Base-by-base conservation (phyloP, 2,888 invertebrate species). In the Stenodera caucasica region DNA sequence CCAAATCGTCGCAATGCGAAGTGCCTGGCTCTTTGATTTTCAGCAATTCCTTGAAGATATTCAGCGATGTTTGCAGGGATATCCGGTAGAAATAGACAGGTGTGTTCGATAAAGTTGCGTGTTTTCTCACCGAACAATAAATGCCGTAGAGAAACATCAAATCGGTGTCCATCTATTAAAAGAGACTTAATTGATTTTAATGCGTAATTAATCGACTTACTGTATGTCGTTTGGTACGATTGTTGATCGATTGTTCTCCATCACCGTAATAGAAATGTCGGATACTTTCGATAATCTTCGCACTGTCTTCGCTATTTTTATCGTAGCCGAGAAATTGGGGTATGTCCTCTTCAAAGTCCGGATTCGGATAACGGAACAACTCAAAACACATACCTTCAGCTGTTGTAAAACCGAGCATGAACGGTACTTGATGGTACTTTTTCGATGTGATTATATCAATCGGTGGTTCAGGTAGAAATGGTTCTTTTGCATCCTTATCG, bases 21-120 rank as follows among this genome's bases (percentile, higher is more conserved):
- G 18, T 18, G 40, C 57, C 57, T 3, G 58, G 53, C 18, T 21
- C 18, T 21, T 53, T 53, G 7, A 58, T 54, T 45, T 54, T 54
- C 5, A 33, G 14, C 1, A 49, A 33, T 29, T 58, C 59, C 59
- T 72, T 71, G 26, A 61, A 67, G n/a, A 71, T 50, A 60, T 70
- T 72, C 7, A 71, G 53, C n/a, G 57, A 56, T 4, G 68, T 69
- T 11, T 75, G 72, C 18, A 74, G 61, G 1, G 75, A 70, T 26
- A 76, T 65, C 55, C 69, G 68, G 55, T 77, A 78, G 18, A 76
- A 69, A 58, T 71, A 78, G 32, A 78, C 66, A 1, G 77, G 77
- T 30, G 61, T 49, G 12, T 59, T 63, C 18, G 71, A 69, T 5
- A 68, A 71, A 53, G 67, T 65, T 11, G 69, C 49, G 37, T 75